Percentiles rank a stretch among this genome's conserved stretches.
These are phyloP conservation scores for Enteromius viviparus DNA, from an alignment of 2,797 vertebrate genomes.

Conservation along the genomic window DNA sequence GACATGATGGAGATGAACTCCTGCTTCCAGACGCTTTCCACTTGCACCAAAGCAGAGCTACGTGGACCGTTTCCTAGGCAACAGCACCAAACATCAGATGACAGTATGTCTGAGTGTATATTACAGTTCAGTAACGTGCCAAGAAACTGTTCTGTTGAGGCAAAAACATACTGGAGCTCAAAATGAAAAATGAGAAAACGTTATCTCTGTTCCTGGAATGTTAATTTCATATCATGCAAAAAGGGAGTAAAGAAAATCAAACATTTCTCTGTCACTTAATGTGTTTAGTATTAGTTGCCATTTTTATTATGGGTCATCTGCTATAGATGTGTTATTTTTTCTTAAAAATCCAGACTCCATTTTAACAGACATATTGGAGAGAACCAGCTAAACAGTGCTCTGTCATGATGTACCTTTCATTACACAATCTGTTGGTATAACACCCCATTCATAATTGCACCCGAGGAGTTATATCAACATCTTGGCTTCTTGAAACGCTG, in stretches of 20 bases:
- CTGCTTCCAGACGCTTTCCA: slow-evolving; percentile 50
- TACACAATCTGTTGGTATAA: slow-evolving; percentile 49
- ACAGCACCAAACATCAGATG: slow-evolving; percentile 62
- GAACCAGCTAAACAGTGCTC: slow-evolving; percentile 11
- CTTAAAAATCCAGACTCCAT: neutral
- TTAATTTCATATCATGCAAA: slow-evolving; percentile 22
- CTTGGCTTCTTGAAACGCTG: slow-evolving; percentile 39
- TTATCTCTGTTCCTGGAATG: slow-evolving; percentile 45
- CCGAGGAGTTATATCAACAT: slow-evolving; percentile 40
- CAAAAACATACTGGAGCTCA: slow-evolving; percentile 61
- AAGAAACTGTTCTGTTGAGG: slow-evolving; percentile 64
- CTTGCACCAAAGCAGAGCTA: slow-evolving; percentile 48
- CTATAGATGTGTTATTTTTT: slow-evolving; percentile 21
- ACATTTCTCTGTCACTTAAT: slow-evolving; percentile 46
- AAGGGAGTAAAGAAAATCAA: slow-evolving; percentile 12
- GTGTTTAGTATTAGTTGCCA: slow-evolving; percentile 15
- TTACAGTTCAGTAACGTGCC: slow-evolving; percentile 60
- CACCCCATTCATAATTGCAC: slow-evolving; percentile 42
- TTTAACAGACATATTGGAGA: slow-evolving; percentile 18
- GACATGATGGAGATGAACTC: slow-evolving; percentile 48
- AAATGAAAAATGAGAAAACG: slow-evolving; percentile 49
- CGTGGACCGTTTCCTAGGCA: slow-evolving; percentile 64
- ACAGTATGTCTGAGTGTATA: slow-evolving; percentile 58
- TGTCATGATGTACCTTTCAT: slow-evolving; percentile 40
- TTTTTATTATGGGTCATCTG: slow-evolving; percentile 31